Evolutionary conservation across 2,888 invertebrate species (phyloP).

Genomic region (Sicus ferrugineus): DNA sequence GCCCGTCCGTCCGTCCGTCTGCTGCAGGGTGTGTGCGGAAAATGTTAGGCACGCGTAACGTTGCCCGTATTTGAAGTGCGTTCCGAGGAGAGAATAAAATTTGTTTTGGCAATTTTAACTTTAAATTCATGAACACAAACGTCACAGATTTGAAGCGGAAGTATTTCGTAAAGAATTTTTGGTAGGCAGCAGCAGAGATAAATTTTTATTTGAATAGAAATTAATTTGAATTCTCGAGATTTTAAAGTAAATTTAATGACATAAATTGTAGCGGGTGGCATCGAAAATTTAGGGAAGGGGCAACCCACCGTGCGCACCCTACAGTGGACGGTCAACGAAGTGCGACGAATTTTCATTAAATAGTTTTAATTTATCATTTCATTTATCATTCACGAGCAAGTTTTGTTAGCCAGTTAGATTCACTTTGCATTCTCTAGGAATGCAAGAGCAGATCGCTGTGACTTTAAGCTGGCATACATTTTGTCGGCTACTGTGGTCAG

Average conservation of each 20-base stretch:
- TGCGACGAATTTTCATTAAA: constrained; percentile 47
- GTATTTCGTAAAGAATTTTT: constrained; percentile 18
- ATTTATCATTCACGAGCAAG: neutral
- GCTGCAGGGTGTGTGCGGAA: neutral
- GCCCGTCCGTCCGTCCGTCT: neutral
- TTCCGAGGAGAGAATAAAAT: too few species aligned
- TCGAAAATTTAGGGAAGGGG: neutral
- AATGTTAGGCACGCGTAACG: constrained; percentile 38
- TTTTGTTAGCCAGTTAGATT: too few species aligned
- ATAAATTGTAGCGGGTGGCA: neutral
- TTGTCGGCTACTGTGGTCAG: neutral
- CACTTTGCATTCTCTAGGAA: too few species aligned
- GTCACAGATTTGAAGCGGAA: constrained; percentile 14
- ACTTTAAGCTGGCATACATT: too few species aligned
- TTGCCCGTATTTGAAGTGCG: constrained; percentile 30
- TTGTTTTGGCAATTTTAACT: constrained; percentile 30
- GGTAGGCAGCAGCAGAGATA: neutral
- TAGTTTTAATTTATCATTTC: too few species aligned
- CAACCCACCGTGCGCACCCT: neutral
- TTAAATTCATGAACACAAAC: neutral
- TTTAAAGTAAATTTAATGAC: neutral
- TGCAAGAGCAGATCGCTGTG: too few species aligned
- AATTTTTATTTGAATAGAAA: neutral
- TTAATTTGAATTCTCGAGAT: neutral
- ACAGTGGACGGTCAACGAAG: constrained; percentile 47